Percentiles rank a stretch among this genome's conserved stretches.
Evolutionary conservation across 2,113 vertebrate species (phyloP).

Genomic region (Pygathrix nemaeus): DNA sequence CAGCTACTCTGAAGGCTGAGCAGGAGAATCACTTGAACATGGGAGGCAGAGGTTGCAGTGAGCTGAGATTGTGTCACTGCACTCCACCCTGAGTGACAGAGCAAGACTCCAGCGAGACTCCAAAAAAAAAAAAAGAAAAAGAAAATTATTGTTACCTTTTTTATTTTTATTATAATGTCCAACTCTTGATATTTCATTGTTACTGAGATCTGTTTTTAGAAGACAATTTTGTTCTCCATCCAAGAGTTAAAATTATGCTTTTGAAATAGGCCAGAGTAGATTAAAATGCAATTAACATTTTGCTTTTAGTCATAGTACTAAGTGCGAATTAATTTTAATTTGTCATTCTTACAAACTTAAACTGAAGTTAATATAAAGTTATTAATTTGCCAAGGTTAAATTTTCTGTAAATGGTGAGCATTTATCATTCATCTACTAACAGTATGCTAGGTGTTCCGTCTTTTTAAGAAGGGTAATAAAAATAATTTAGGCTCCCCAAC

Average conservation of each 20-base stretch:
- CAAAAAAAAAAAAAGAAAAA: background rate
- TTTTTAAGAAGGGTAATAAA: constrained; percentile 3
- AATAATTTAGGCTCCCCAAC: background rate
- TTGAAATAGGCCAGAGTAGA: constrained; percentile 2
- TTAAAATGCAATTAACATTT: constrained; percentile 14
- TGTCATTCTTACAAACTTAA: constrained; percentile 27
- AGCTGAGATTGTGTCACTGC: too few relatives aligned
- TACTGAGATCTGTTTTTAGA: constrained; percentile 63
- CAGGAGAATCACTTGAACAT: too few relatives aligned
- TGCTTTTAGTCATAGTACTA: constrained; percentile 33
- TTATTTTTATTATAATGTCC: constrained; percentile 6
- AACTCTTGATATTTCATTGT: constrained; percentile 27
- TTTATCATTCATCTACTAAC: background rate
- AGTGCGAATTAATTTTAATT: constrained; percentile 14
- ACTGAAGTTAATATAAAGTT: constrained; percentile 14
- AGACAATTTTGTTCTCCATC: constrained; percentile 23
- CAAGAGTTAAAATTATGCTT: background rate
- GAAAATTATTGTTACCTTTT: background rate
- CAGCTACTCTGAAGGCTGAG: too few relatives aligned
- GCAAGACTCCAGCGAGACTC: too few relatives aligned
- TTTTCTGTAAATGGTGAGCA: constrained; percentile 18
- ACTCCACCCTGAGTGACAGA: too few relatives aligned
- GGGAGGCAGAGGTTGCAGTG: too few relatives aligned
- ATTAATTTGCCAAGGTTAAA: constrained; percentile 15
- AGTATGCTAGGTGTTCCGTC: background rate